A percentile compares a stretch with the other conserved stretches of the same genome.
These are phyloP conservation scores for Indicator maculatus DNA, from an alignment of 2,113 vertebrate species.

Conservation along the genomic window DNA sequence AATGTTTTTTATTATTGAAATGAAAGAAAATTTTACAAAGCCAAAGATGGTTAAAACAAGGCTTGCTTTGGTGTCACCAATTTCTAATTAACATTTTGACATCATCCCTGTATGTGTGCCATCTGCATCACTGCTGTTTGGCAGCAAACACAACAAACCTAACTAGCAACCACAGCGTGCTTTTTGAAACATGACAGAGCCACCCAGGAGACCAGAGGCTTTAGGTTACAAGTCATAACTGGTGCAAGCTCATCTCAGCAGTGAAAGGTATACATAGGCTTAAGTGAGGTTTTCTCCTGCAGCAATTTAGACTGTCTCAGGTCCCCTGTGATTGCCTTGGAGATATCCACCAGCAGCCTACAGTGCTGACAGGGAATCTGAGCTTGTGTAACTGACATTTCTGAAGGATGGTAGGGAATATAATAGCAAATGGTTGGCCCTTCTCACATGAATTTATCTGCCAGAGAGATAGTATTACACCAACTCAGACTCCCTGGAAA, in stretches of 20 bases:
- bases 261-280: background rate
- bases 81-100: background rate
- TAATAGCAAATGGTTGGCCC: background rate
- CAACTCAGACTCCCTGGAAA: background rate
- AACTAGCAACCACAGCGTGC: background rate
- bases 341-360: background rate
- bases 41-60: background rate
- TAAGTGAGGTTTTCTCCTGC: background rate
- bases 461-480: background rate
- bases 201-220: background rate
- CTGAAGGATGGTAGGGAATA: background rate
- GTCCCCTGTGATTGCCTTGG: background rate
- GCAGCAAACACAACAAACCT: background rate
- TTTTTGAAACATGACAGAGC: background rate
- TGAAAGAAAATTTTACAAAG: background rate
- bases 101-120: background rate
- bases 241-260: background rate
- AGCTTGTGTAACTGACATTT: background rate
- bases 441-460: constrained; percentile 2
- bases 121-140: background rate
- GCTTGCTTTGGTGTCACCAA: background rate
- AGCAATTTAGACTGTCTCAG: background rate
- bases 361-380: background rate
- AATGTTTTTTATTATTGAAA: background rate
- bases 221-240: background rate